Conservation (phyloP, 2,113 vertebrate species). For the Gymnorhina tibicen region DNA sequence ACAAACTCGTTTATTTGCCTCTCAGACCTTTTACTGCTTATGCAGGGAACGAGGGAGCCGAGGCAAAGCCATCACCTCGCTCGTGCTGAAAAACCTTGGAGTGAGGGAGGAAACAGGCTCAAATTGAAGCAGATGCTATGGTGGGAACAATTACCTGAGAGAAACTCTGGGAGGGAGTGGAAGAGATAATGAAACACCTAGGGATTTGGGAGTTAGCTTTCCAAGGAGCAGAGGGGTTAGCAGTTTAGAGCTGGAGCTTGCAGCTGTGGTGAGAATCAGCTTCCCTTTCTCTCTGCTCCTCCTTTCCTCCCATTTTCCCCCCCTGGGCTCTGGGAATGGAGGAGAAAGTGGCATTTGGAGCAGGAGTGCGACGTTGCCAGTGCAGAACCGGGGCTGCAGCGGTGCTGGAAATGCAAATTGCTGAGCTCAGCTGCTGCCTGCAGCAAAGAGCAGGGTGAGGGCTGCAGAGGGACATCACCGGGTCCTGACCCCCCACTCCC, state of each 20-base stretch:
- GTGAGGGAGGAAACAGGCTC: conserved; percentile 35
- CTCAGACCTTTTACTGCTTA: background rate
- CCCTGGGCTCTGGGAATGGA: background rate
- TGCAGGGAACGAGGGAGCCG: background rate
- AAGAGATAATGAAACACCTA: conserved; percentile 64
- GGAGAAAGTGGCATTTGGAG: background rate
- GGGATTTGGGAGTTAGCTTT: conserved; percentile 61
- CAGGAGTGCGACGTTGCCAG: background rate
- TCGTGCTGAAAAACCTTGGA: background rate
- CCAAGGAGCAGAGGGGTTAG: conserved; percentile 40
- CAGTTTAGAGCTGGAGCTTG: conserved; percentile 6
- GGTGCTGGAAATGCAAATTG: background rate
- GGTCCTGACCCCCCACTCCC: background rate
- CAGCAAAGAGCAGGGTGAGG: background rate
- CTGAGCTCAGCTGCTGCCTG: background rate
- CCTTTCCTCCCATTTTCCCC: background rate
- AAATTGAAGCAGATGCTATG: conserved; percentile 54
- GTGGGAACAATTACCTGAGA: conserved; percentile 68
- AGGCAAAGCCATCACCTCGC: background rate
- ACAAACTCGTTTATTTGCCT: background rate
- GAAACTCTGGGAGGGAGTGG: conserved; percentile 32
- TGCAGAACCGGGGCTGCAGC: background rate
- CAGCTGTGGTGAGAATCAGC: conserved; percentile 36
- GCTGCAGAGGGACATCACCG: background rate
- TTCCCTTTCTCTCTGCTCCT: background rate